A percentile compares a stretch with the other conserved stretches of the same genome.
These are phyloP conservation scores for Selene dorsalis DNA, from an alignment of 2,797 vertebrate genomes.

Conservation along the genomic window DNA sequence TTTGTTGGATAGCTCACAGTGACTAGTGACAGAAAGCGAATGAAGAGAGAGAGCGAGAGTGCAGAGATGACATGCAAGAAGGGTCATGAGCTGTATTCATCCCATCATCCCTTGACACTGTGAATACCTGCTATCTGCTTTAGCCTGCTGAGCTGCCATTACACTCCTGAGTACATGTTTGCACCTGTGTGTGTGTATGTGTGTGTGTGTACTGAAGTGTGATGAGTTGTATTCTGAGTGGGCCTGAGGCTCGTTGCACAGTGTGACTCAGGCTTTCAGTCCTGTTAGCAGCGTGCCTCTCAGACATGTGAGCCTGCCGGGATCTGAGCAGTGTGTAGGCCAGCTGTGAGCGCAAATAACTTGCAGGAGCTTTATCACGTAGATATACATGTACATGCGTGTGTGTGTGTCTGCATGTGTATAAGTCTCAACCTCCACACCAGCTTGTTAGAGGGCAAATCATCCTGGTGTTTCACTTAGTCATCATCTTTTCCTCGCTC, in stretches of 20 bases:
- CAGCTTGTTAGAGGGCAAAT: conserved; percentile 35
- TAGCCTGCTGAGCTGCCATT: conserved; percentile 43
- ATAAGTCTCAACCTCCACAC: conserved; percentile 19
- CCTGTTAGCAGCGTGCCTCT: conserved; percentile 46
- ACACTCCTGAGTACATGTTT: conserved; percentile 26
- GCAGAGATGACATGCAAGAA: conserved; percentile 45
- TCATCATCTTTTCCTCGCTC: conserved; percentile 21
- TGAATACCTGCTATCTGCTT: conserved; percentile 58
- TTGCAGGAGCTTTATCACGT: neutral
- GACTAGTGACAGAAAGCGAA: conserved; percentile 19
- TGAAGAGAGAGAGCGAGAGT: conserved; percentile 4
- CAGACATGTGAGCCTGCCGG: conserved; percentile 46
- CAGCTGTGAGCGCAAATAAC: conserved; percentile 47
- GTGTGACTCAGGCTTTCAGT: conserved; percentile 55
- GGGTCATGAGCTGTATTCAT: conserved; percentile 49
- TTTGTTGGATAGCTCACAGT: neutral
- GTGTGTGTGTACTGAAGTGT: conserved; percentile 35
- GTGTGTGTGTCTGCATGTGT: neutral
- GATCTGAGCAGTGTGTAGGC: conserved; percentile 30
- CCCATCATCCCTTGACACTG: conserved; percentile 54
- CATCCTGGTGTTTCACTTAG: conserved; percentile 19
- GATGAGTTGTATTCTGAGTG: conserved; percentile 56
- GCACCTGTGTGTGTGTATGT: conserved; percentile 18
- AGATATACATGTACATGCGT: neutral
- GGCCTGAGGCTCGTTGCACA: conserved; percentile 42